Evolutionary conservation across 2,113 vertebrate species (phyloP).

Genomic region (Crotophaga sulcirostris): DNA sequence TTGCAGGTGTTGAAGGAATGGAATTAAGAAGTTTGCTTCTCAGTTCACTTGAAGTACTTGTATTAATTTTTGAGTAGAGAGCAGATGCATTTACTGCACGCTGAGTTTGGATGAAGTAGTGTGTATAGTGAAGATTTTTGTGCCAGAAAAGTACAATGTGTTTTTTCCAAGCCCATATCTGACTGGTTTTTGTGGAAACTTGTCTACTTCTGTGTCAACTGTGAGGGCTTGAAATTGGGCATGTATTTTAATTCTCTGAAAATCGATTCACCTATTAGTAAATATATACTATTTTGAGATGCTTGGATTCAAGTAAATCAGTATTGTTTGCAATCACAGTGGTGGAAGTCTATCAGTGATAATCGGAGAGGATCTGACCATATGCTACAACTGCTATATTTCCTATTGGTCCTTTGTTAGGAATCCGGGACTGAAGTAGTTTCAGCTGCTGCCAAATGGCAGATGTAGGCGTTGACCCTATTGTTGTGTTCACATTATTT

Average conservation of each 20-base stretch:
- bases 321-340: neutral
- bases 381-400: neutral
- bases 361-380: neutral
- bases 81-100: neutral
- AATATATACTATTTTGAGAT: neutral
- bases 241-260: neutral
- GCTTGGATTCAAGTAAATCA: neutral
- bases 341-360: neutral
- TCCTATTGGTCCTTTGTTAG: neutral
- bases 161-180: slow-evolving; percentile 64
- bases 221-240: neutral
- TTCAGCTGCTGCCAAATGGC: neutral
- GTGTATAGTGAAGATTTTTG: neutral
- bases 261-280: neutral
- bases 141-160: slow-evolving; percentile 32
- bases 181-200: slow-evolving; percentile 39
- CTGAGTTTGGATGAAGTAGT: neutral
- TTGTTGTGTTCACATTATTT: neutral
- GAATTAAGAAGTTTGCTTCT: neutral
- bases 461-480: neutral
- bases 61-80: neutral
- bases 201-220: slow-evolving; percentile 29
- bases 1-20: neutral
- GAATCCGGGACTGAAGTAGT: neutral
- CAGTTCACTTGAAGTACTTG: neutral